Base-by-base conservation (phyloP, 2,113 vertebrate species). In the Alces alces region DNA sequence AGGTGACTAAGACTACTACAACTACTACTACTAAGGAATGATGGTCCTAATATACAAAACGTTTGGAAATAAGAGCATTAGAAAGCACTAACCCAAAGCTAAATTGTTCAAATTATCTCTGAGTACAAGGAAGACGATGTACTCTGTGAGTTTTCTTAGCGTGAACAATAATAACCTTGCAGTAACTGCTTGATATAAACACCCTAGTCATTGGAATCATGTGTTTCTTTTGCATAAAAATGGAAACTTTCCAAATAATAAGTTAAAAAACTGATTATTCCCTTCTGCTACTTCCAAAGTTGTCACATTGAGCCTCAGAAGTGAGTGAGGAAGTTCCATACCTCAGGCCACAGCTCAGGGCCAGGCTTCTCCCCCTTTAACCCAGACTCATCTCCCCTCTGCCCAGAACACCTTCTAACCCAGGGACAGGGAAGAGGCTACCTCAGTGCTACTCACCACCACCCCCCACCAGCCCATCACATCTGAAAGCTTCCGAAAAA, bases 181-280 rank as follows among this genome's bases (percentile, higher is more conserved):
- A 92, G 57, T 58, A 85, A 91, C 27, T 8, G 55, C 25, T 52
- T 61, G 8, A 21, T 58, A 2, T 73, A 86, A 60, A 86, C 1
- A 80, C 15, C 5, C 43, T 28, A 57, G 61, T 57, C 43, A 47
- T 0, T 82, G 13, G 36, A 82, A 36, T 60, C 8, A 33, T 6
- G 6, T 86, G 30, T 60, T 57, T 55, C 14, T 80, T 94, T 76
- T 86, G 57, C 25, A 91, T 86, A 95, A 95, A 11, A 91, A 79
- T 0, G 43, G 3, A 92, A 80, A 39, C 7, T 80, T 73, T 70
- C 5, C 39, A 50, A 92, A 55, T 52, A 61, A 57, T 33, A 85
- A 43, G 9, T 79, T 91, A 88, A 78, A 83, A 55, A 94, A 33
- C 4, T 28, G 9, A 17, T 33, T 17, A 58, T 33, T 93, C 50